These are phyloP conservation scores for Holacanthus passer DNA, from an alignment of 2,113 vertebrate genomes.

Conservation along the genomic window DNA sequence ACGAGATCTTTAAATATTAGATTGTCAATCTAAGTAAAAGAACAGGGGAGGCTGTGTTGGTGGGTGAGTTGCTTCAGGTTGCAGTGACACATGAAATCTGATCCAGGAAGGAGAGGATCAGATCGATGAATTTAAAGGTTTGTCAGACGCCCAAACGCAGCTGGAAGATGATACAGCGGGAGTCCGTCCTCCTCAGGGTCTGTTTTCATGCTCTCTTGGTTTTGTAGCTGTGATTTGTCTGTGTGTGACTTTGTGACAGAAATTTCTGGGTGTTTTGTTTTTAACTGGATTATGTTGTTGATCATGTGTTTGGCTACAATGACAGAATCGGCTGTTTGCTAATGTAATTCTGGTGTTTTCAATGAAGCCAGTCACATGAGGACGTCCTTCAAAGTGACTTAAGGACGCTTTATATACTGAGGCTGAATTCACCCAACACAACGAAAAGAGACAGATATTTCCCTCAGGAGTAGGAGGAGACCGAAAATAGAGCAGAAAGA, in stretches of 20 bases:
- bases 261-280: not conserved
- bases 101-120: too few species aligned
- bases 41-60: too few species aligned
- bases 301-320: constrained; percentile 29
- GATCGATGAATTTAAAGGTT: not conserved
- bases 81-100: too few species aligned
- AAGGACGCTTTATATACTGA: too few species aligned
- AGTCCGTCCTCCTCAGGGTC: too few species aligned
- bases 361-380: not conserved
- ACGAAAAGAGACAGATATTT: too few species aligned
- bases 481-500: too few species aligned
- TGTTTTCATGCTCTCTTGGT: not conserved
- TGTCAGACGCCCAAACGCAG: not conserved
- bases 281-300: constrained; percentile 44
- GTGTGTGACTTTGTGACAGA: not conserved
- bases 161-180: too few species aligned
- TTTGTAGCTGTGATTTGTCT: not conserved
- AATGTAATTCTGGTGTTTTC: constrained; percentile 16
- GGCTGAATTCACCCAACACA: too few species aligned
- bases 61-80: too few species aligned
- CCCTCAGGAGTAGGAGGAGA: too few species aligned
- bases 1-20: not conserved
- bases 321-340: constrained; percentile 1
- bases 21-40: too few species aligned
- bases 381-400: not conserved